Evolutionary conservation across 2,797 vertebrate genomes (phyloP), one percentile per base, ranked within the genome.

Genomic region (Sebastes hubbsi): DNA sequence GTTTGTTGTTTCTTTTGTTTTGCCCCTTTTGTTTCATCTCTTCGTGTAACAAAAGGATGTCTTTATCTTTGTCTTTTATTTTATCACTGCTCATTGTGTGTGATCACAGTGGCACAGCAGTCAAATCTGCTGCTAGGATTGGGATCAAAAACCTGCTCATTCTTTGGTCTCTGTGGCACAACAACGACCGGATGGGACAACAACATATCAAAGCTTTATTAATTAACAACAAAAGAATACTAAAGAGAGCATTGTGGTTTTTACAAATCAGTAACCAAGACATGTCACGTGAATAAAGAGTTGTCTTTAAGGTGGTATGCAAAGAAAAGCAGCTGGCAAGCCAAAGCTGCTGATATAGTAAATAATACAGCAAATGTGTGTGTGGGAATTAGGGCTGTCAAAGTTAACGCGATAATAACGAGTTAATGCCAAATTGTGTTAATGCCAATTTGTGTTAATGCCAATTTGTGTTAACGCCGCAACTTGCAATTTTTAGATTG

Each of bases 21-120:
- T 13, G 13, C 25, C 10, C 36, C 62, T 54, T 79, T 78, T 67
- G 13, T 86, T 65, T 62, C 36, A 2, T 63, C 71, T 42, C 67
- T 59, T 67, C 8, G 4, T 52, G 36, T 25, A 59, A 83, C 63
- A 81, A 88, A 87, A 70, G 83, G 30, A 42, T 14, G 24, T 78
- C 62, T 80, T 87, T 77, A 77, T 90, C 78, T 60, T 66, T 72
- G 78, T 80, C 75, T 87, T 72, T 89, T 67, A 79, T 82, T 84
- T 77, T 72, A 85, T 88, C 79, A 32, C 54, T 16, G 22, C 75
- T 71, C 77, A 84, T 88, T 89, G 88, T 90, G 77, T 52, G 63
- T 66, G 84, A 81, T 82, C 88, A 77, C 82, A 76, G 83, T 20
- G 55, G 74, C 77, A 56, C 68, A 70, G 65, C 72, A 83, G 80